These are phyloP conservation scores for Ametastegia equiseti DNA, from an alignment of 2,888 invertebrate species.

Conservation along the genomic window DNA sequence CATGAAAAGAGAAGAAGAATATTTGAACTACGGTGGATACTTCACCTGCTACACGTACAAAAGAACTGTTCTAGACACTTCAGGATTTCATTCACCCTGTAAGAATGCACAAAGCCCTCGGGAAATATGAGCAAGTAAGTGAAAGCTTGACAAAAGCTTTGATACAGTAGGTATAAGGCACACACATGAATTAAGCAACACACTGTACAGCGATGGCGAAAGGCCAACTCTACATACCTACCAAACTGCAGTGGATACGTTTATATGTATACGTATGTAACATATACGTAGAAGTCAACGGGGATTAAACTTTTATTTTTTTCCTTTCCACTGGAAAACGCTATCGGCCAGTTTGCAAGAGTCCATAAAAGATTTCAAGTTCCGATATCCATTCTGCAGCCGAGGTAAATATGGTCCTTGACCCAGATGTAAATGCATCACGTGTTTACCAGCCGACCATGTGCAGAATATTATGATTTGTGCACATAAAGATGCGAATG, in stretches of 20 bases:
- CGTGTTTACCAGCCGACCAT: not conserved
- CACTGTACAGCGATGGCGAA: constrained; percentile 14
- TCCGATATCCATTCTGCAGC: not conserved
- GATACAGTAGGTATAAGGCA: not conserved
- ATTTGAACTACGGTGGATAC: not conserved
- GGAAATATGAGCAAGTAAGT: constrained; percentile 13
- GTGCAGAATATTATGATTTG: not conserved
- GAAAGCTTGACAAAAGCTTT: constrained; percentile 14
- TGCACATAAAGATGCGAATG: not conserved
- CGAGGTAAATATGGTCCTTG: not conserved
- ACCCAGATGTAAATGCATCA: constrained; percentile 6
- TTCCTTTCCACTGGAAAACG: not conserved
- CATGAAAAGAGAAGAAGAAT: not conserved
- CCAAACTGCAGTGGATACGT: not conserved
- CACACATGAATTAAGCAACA: not conserved
- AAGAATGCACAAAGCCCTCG: constrained; percentile 18
- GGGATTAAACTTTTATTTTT: too few relatives aligned
- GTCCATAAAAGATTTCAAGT: not conserved
- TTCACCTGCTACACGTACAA: not conserved
- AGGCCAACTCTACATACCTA: not conserved
- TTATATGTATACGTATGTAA: not conserved
- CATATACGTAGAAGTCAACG: not conserved
- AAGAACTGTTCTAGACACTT: constrained; percentile 31
- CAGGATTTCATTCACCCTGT: constrained; percentile 10
- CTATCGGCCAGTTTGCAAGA: not conserved